Percentiles rank a stretch among this genome's conserved stretches.
Conservation (phyloP, 2,797 vertebrate genomes). For the Calcarius lapponicus region DNA sequence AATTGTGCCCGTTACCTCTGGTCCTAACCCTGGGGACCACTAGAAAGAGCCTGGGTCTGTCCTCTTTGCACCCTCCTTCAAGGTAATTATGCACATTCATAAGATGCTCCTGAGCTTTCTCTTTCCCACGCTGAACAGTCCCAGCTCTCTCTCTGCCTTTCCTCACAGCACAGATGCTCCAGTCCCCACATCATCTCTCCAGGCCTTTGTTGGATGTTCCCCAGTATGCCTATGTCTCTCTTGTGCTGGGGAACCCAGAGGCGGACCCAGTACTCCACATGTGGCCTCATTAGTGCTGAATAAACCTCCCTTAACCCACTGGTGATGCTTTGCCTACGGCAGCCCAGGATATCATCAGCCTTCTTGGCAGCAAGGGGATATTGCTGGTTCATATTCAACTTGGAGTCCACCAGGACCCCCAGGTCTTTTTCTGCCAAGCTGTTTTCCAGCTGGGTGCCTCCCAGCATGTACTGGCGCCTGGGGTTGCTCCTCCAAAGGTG, state of each 20-base stretch:
- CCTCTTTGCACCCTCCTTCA: not conserved
- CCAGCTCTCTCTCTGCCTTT: not conserved
- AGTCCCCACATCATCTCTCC: not conserved
- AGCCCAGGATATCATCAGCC: not conserved
- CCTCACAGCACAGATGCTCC: not conserved
- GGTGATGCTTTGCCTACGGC: not conserved
- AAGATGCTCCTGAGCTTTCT: not conserved
- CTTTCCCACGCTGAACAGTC: not conserved
- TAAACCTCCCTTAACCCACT: not conserved
- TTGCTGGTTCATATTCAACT: not conserved
- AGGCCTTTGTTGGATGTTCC: not conserved
- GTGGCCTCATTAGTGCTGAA: not conserved
- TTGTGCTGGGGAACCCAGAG: not conserved
- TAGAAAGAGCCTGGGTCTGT: not conserved
- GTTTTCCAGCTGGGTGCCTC: not conserved
- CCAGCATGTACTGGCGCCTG: not conserved
- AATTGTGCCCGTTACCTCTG: fast-evolving
- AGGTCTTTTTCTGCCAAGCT: not conserved
- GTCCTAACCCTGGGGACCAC: not conserved
- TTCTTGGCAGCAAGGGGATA: not conserved
- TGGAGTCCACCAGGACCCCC: not conserved
- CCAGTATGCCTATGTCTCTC: not conserved
- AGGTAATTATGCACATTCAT: not conserved
- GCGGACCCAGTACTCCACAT: not conserved
- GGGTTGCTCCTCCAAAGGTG: not conserved